Percentiles rank a stretch among this genome's conserved stretches.
phyloP scores from a whole-genome alignment of 2,888 invertebrate species.

The Melieria picta region DNA sequence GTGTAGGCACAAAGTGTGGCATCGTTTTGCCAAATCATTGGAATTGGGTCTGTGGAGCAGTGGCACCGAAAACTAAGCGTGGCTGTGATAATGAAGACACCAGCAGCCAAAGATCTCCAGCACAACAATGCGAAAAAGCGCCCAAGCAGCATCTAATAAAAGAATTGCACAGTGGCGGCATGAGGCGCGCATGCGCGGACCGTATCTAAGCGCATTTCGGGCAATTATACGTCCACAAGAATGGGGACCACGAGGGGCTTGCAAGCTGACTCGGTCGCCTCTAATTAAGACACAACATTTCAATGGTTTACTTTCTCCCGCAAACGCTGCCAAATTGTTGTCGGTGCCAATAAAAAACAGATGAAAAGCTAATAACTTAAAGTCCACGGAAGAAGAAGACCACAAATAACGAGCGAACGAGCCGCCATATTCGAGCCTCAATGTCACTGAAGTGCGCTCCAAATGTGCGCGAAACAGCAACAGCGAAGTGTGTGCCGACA shows the following conservation, averaged over 20 bases:
- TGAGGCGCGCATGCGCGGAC: constrained; percentile 20
- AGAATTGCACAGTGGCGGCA: neutral
- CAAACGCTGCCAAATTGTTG: neutral
- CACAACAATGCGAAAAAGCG: no score
- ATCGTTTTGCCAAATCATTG: no score
- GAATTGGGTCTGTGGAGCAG: constrained; percentile 23
- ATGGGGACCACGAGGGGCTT: constrained; percentile 5
- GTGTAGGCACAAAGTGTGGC: no score
- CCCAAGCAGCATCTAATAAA: no score
- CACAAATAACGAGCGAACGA: neutral
- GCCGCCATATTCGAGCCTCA: neutral
- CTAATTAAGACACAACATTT: neutral
- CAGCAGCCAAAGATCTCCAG: no score
- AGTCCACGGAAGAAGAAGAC: no score
- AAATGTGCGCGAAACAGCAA: neutral
- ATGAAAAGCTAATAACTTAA: neutral
- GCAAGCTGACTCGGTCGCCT: constrained; percentile 1
- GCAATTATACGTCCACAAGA: neutral
- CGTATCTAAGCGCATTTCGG: constrained; percentile 28
- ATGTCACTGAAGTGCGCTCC: neutral
- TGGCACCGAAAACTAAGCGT: constrained; percentile 6
- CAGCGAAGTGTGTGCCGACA: no score
- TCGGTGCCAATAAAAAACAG: neutral
- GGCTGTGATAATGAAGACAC: neutral
- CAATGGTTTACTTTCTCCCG: neutral